Conservation (phyloP, 92 coral and sea anemone genomes). For the Palythoa heliodiscus region DNA sequence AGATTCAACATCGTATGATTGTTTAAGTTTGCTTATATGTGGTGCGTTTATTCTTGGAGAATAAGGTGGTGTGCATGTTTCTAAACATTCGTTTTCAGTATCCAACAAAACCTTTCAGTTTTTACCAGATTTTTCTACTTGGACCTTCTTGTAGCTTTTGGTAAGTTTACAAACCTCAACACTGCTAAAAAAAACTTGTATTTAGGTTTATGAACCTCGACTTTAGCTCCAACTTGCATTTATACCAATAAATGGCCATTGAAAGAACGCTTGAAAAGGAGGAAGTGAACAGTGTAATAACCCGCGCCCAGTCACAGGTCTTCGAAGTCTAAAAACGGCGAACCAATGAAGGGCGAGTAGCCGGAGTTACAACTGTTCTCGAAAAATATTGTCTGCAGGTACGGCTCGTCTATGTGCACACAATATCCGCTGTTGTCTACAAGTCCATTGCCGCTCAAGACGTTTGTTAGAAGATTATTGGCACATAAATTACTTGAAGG, state of each 20-base stretch:
- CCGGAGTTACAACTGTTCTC: slow-evolving; percentile 55
- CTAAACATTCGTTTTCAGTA: too few species aligned
- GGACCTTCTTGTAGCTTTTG: too few species aligned
- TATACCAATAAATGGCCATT: not conserved
- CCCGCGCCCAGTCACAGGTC: not conserved
- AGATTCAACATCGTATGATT: too few species aligned
- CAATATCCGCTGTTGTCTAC: slow-evolving; percentile 58
- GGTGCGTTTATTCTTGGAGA: too few species aligned
- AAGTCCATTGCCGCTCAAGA: slow-evolving; percentile 36
- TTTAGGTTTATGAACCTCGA: not conserved
- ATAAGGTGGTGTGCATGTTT: too few species aligned
- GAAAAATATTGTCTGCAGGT: slow-evolving; percentile 73
- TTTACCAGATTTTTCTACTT: too few species aligned
- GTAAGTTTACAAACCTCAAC: too few species aligned
- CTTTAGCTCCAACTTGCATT: not conserved
- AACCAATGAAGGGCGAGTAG: slow-evolving; percentile 35
- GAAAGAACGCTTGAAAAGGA: not conserved
- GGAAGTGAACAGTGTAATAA: not conserved
- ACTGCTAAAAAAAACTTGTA: too few species aligned
- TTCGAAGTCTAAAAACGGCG: slow-evolving; percentile 43
- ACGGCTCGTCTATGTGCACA: slow-evolving; percentile 85
- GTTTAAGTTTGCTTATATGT: too few species aligned
- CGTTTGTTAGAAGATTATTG: slow-evolving; percentile 21
- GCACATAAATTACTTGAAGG: slow-evolving; percentile 32
- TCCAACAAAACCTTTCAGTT: too few species aligned